Evolutionary conservation across 2,888 invertebrate genomes (phyloP), one percentile per base, ranked within the genome.

Genomic region (Meganola albula): DNA sequence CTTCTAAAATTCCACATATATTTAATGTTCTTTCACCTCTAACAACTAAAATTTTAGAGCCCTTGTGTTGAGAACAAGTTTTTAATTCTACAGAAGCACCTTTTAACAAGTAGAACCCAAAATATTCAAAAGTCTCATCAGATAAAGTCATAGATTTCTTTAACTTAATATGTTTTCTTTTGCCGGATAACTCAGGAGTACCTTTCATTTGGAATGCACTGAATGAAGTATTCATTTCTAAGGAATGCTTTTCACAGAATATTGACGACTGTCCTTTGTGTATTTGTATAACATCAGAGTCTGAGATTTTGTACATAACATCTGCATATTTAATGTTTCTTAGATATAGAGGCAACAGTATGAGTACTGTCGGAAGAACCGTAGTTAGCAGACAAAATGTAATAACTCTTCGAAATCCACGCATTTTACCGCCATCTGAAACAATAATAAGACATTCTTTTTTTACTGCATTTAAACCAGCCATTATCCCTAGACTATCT

Each of bases 41-140:
- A 0, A 95, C 93, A 1, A 95, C 92, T 53, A 95, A 79, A 58
- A 95, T 90, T 37, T 93, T 90, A 0, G 94, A 92, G 9, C 95
- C 95, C 51, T 91, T 89, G 64, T 89, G 92, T 62, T 92, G 89
- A 7, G 95, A 94, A 65, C 95, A 95, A 24, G 93, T 92, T 59
- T 93, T 92, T 12, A 95, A 76, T 45, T 90, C 89, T 2, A 95
- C 94, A 7, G 88, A 89, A 1, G 95, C 93, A 12, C 94, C 94
- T 71, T 91, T 90, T 27, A 93, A 80, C 26, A 95, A 80, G 76
- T 92, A 95, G 75, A 95, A 95, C 2, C 95, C 94, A 94, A 94
- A 95, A 70, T 95, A 95, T 69, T 95, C 95, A 18, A 95, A 74
- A 6, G 94, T 94, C 57, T 95, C 95, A 67, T 95, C 95, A 0